Evolutionary conservation across 2,888 invertebrate species (phyloP).

Genomic region (Strigamia transsilvanica): DNA sequence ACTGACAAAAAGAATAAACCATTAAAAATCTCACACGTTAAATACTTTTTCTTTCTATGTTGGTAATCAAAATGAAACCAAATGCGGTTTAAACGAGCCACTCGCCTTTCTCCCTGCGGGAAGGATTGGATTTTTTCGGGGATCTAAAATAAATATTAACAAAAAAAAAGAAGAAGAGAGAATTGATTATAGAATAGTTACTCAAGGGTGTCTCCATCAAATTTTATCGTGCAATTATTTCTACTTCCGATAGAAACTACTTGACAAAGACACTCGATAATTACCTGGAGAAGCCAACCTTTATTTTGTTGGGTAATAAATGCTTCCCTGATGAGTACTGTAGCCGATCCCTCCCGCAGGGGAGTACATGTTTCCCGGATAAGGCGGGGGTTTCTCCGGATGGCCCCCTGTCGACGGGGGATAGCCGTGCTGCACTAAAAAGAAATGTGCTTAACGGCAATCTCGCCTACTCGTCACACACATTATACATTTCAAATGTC

Average conservation of each 20-base stretch:
- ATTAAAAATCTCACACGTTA: background rate
- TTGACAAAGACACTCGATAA: slow-evolving; percentile 45
- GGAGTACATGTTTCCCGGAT: slow-evolving; percentile 93
- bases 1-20: background rate
- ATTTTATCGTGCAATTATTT: slow-evolving; percentile 50
- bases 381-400: slow-evolving; percentile 57
- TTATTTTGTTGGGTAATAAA: slow-evolving; percentile 78
- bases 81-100: slow-evolving; percentile 55
- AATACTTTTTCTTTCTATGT: background rate
- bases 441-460: slow-evolving; percentile 46
- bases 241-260: slow-evolving; percentile 41
- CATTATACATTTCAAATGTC: background rate
- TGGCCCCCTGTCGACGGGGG: slow-evolving; percentile 53
- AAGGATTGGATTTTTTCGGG: slow-evolving; percentile 54
- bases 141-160: slow-evolving; percentile 53
- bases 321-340: slow-evolving; percentile 79
- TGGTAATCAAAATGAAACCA: slow-evolving; percentile 13
- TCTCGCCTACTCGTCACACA: slow-evolving; percentile 33
- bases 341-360: slow-evolving; percentile 81
- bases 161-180: slow-evolving; percentile 21
- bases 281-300: slow-evolving; percentile 69
- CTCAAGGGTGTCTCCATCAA: slow-evolving; percentile 7
- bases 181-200: slow-evolving; percentile 35
- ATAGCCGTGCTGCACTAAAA: slow-evolving; percentile 54
- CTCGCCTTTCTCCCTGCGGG: slow-evolving; percentile 56